Percentiles rank a stretch among this genome's conserved stretches.
These are phyloP conservation scores for Scaptomyza tumidula DNA, from an alignment of 2,888 invertebrate species.

Conservation along the genomic window DNA sequence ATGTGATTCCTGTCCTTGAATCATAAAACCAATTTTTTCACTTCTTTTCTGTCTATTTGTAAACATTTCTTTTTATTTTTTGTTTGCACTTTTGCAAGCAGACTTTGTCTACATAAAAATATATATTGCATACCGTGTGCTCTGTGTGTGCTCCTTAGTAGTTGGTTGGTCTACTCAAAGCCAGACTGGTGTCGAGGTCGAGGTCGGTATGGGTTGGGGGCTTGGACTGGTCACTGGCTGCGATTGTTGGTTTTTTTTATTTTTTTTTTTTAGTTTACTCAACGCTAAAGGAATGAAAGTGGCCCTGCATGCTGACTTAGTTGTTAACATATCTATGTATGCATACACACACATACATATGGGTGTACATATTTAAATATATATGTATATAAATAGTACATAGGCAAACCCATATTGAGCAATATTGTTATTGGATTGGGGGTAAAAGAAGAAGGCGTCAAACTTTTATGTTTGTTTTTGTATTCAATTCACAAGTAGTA, in stretches of 20 bases:
- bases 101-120: slow-evolving; percentile 81
- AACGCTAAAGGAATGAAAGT: slow-evolving; percentile 50
- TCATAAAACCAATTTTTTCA: slow-evolving; percentile 83
- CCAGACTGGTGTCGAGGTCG: slow-evolving; percentile 72
- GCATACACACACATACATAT: slow-evolving; percentile 27
- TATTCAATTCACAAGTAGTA: slow-evolving; percentile 77
- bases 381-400: slow-evolving; percentile 7
- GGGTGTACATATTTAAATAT: slow-evolving; percentile 22
- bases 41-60: slow-evolving; percentile 71
- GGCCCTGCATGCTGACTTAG: slow-evolving; percentile 43
- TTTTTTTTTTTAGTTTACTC: slow-evolving; percentile 45
- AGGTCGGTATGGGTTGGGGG: slow-evolving; percentile 44
- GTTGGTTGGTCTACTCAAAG: slow-evolving; percentile 72
- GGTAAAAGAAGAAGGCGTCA: slow-evolving; percentile 58
- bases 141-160: slow-evolving; percentile 67
- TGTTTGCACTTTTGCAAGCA: slow-evolving; percentile 82
- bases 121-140: slow-evolving; percentile 74
- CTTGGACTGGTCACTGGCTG: slow-evolving; percentile 48
- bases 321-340: slow-evolving; percentile 26
- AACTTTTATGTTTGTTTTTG: slow-evolving; percentile 81
- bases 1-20: slow-evolving; percentile 84
- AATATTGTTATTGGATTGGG: slow-evolving; percentile 40
- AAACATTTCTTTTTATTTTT: slow-evolving; percentile 60
- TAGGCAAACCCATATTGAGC: slow-evolving; percentile 30
- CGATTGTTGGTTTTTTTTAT: slow-evolving; percentile 30